Evolutionary conservation across 1,140 invertebrate species (phyloP), one percentile per base, ranked within the genome.

Genomic region (Maniola jurtina): DNA sequence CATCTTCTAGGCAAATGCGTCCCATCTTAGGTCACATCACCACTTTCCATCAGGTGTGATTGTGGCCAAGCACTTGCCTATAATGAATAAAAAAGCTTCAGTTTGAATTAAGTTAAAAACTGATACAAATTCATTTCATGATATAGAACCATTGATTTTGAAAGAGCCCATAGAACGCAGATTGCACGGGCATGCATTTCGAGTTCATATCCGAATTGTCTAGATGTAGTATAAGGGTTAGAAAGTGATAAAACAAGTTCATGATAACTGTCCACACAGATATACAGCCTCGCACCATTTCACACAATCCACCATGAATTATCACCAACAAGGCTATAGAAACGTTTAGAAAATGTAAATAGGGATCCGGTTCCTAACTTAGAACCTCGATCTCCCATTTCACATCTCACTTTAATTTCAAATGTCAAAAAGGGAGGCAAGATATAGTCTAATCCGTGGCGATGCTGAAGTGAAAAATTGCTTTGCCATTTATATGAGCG

Each of bases 261-360:
- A 52, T 8, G 48, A 52, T 52, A 52, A 52, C 48, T 52, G 48
- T 16, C 14, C 14, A 25, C 48, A 52, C 25, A 52, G 48, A 52
- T 2, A 52, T 52, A 15, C 15, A 25, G 6, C 5, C 48, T 25
- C 48, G 7, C 48, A 52, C 16, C 14, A 25, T 25, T 52, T 52
- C 48, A 52, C 16, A 16, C 48, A 52, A 52, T 52, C 48, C 48
- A 25, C 5, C 7, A 52, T 52, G 48, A 52, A 52, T 52, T 52
- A 52, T 25, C 0, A 52, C 48, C 48, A 52, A 52, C 48, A 52
- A 52, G 48, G 5, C 48, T 14, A 16, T 52, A 52, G 48, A 52
- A 52, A 52, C 48, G 48, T 25, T 52, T 13, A 52, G 48, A 52
- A 52, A 52, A 52, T 52, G 48, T 40, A 38, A 58, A 58, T 58